Evolutionary conservation across 2,113 vertebrate genomes (phyloP), one percentile per base, ranked within the genome.

Genomic region (Larimichthys crocea): DNA sequence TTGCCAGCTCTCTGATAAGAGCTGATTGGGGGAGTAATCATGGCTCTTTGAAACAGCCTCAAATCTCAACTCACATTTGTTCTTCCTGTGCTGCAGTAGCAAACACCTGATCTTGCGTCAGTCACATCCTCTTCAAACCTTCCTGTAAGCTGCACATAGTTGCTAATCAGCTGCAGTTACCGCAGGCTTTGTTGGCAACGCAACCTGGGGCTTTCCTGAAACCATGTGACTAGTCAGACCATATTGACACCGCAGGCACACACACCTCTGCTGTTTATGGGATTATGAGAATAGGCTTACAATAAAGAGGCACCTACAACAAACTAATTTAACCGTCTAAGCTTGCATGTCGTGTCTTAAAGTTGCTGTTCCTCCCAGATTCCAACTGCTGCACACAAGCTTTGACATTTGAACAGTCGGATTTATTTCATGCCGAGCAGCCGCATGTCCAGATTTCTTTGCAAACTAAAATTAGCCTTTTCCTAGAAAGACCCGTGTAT

Each of bases 181-280:
- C 22, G 19, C 74, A 80, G 60, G 59, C 84, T 82, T 84, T 44
- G 55, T 70, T 80, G 10, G 84, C 31, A 76, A 66, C 6, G 17
- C 79, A 85, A 75, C 60, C 73, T 70, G 92, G 92, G 92, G 82
- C 80, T 91, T 95, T 95, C 91, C 93, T 86, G 57, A 44, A 29
- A 85, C 66, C 92, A 92, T 62, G 93, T 92, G 93, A 92, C 84
- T 55, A 68, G 80, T 91, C 88, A 84, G 83, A 49, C 88, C 89
- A 90, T 61, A 85, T 4, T 19, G 74, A 88, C 79, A 59, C 48
- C 44, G 2, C 74, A 15, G 77, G 84, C 74, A 79, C 74, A 86
- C 74, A 46, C 44, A 3, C 78, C 72, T 79, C 66, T 63, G 75
- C 67, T 35, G 65, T 83, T 78, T 71, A 80, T 9, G 17, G 71